These are phyloP conservation scores for Neocloeon triangulifer DNA, from an alignment of 1,140 invertebrate genomes.

Conservation along the genomic window DNA sequence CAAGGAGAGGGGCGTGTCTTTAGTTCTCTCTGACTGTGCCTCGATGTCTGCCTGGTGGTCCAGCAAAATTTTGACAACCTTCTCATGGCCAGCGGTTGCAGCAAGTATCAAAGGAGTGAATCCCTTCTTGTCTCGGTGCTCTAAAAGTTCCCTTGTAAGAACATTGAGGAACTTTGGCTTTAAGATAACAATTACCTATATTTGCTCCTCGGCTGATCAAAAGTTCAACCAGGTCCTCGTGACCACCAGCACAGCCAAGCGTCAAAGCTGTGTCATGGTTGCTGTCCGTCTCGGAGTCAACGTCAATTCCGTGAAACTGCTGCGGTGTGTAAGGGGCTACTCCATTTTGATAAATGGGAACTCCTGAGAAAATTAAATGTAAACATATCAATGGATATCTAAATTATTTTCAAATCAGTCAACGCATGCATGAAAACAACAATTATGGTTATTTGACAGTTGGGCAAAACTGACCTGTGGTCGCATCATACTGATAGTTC, in stretches of 20 bases:
- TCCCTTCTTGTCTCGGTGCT: constrained; percentile 97
- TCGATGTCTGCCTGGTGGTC: constrained; percentile 89
- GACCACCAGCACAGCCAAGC: constrained; percentile 88
- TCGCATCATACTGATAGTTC: constrained; percentile 21
- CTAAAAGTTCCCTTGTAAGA: constrained; percentile 17
- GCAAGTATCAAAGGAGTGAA: constrained; percentile 95
- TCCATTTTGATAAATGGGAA: too few species aligned
- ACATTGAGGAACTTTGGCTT: too few species aligned
- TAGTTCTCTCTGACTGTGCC: constrained; percentile 94
- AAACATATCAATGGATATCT: background rate
- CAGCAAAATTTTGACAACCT: constrained; percentile 78
- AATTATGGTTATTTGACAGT: constrained; percentile 15
- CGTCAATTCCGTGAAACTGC: constrained; percentile 50
- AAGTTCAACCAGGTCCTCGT: constrained; percentile 84
- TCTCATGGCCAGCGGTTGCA: constrained; percentile 90
- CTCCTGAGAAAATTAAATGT: too few species aligned
- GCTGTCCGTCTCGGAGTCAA: constrained; percentile 91
- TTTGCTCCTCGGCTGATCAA: constrained; percentile 74
- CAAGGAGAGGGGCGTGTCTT: constrained; percentile 92
- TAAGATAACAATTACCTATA: constrained; percentile 37
- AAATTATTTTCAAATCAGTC: too few species aligned
- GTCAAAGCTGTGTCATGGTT: constrained; percentile 97
- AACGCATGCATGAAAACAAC: too few species aligned
- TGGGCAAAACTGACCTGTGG: constrained; percentile 17
- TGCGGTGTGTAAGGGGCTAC: constrained; percentile 3